These are phyloP conservation scores for Perca schrenkii DNA, from an alignment of 2,113 vertebrate genomes.

Conservation along the genomic window DNA sequence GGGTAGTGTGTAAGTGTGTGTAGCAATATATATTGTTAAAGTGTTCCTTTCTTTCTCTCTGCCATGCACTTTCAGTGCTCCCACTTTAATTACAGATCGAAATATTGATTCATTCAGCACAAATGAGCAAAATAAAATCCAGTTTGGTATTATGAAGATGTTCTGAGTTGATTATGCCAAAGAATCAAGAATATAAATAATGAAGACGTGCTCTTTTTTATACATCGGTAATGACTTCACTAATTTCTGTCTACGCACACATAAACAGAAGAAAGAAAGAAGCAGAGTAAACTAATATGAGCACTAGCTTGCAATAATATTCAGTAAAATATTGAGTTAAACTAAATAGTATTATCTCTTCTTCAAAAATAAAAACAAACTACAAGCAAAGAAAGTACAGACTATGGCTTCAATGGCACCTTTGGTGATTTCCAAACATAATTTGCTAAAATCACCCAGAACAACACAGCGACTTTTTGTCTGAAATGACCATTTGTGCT, in stretches of 20 bases:
- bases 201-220: conserved; percentile 39
- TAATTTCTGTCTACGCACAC: neutral
- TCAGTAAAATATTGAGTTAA: neutral
- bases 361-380: neutral
- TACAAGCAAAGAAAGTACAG: neutral
- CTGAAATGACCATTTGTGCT: conserved; percentile 60
- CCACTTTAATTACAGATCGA: conserved; percentile 39
- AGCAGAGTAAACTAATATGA: neutral
- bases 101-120: conserved; percentile 55
- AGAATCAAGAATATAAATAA: conserved; percentile 50
- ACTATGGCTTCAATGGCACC: neutral
- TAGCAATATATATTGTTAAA: neutral
- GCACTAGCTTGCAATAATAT: neutral
- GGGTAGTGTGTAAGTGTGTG: neutral
- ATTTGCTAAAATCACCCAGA: conserved; percentile 38
- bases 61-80: conserved; percentile 14
- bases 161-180: conserved; percentile 36
- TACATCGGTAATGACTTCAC: conserved; percentile 17
- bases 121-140: conserved; percentile 28
- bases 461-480: neutral
- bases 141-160: conserved; percentile 32
- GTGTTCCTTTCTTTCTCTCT: neutral
- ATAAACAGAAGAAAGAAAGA: neutral
- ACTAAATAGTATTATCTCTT: neutral
- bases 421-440: conserved; percentile 10